Conservation (phyloP, 2,888 invertebrate species). For the Eudemis profundana region DNA sequence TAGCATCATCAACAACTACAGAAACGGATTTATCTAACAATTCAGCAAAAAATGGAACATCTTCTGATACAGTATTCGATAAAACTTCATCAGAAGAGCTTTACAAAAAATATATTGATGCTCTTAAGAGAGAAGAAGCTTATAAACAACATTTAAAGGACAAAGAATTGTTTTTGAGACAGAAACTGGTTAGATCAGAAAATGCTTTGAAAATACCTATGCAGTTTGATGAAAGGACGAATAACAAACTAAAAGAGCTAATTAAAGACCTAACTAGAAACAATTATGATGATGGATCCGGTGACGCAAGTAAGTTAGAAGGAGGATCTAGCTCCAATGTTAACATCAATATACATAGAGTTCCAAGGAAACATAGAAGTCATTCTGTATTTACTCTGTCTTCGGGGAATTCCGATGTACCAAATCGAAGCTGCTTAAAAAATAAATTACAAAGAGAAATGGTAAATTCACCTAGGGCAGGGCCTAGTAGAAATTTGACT, state of each 20-base stretch:
- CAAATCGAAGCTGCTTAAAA: constrained; percentile 59
- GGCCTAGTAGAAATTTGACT: constrained; percentile 64
- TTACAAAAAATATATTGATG: constrained; percentile 74
- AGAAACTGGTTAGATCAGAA: constrained; percentile 71
- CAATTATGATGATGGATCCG: constrained; percentile 78
- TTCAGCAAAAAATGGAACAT: constrained; percentile 67
- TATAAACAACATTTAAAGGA: constrained; percentile 73
- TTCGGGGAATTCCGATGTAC: constrained; percentile 66
- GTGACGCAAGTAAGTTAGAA: constrained; percentile 79
- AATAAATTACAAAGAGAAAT: constrained; percentile 60
- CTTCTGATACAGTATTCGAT: constrained; percentile 62
- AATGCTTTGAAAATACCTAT: constrained; percentile 58
- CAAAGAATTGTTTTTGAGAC: constrained; percentile 76
- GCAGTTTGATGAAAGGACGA: constrained; percentile 56
- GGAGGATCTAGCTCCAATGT: constrained; percentile 62
- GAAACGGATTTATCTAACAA: constrained; percentile 72
- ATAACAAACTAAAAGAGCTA: constrained; percentile 67
- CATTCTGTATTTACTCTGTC: constrained; percentile 80
- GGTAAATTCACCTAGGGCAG: constrained; percentile 56
- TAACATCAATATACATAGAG: constrained; percentile 53
- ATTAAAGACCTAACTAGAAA: constrained; percentile 78
- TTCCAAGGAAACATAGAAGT: constrained; percentile 65
- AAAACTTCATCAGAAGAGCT: constrained; percentile 77
- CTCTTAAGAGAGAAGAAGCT: constrained; percentile 70
- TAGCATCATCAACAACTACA: constrained; percentile 59